A percentile compares a stretch with the other conserved stretches of the same genome.
Conservation (phyloP, 2,888 invertebrate genomes). For the Heliconius aoede region DNA sequence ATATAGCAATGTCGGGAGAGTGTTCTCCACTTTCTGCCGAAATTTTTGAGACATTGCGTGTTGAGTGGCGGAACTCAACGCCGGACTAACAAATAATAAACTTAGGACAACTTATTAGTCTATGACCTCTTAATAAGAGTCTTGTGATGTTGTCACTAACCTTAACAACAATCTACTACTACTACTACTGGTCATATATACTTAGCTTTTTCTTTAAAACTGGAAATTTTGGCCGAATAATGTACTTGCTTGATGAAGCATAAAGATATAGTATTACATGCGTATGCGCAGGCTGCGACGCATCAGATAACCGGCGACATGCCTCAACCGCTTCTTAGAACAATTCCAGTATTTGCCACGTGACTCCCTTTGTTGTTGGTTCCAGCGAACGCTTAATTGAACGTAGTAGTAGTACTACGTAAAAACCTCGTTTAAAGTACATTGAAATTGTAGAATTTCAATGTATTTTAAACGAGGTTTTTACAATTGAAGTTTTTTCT, state of each 20-base stretch:
- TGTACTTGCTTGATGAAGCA: slow-evolving; percentile 50
- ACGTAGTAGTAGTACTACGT: slow-evolving; percentile 3
- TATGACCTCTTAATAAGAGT: too few relatives aligned
- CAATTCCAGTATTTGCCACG: slow-evolving; percentile 55
- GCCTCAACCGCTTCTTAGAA: slow-evolving; percentile 50
- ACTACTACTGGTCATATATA: not conserved
- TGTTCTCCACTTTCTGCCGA: too few relatives aligned
- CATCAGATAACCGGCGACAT: slow-evolving; percentile 67
- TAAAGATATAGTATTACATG: slow-evolving; percentile 49
- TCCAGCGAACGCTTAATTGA: slow-evolving; percentile 13
- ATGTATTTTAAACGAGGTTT: not conserved
- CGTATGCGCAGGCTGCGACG: slow-evolving; percentile 62
- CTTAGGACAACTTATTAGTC: too few relatives aligned
- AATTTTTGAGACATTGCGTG: too few relatives aligned
- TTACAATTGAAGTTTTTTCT: not conserved
- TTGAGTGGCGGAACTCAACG: too few relatives aligned
- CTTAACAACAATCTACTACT: too few relatives aligned
- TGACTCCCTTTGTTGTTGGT: slow-evolving; percentile 45
- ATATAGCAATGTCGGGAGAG: too few relatives aligned
- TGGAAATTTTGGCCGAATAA: not conserved
- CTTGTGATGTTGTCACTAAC: too few relatives aligned
- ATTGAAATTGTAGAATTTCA: too few relatives aligned
- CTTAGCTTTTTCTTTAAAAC: not conserved
- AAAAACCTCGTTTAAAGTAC: too few relatives aligned
- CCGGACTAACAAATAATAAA: too few relatives aligned